A percentile compares a stretch with the other conserved stretches of the same genome.
These are phyloP conservation scores for Drosophila paucipuncta DNA, from an alignment of 2,888 invertebrate species.

Conservation along the genomic window DNA sequence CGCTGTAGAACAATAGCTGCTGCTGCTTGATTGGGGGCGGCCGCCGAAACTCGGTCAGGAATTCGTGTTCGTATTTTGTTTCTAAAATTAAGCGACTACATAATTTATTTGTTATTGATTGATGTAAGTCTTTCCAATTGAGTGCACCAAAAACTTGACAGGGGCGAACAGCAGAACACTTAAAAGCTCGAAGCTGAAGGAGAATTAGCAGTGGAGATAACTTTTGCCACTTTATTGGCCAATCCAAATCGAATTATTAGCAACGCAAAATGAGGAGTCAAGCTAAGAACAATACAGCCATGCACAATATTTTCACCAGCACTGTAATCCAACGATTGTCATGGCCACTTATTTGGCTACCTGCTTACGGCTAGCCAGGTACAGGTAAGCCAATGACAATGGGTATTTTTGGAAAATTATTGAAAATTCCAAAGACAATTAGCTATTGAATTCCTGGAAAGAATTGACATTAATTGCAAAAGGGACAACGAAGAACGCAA, in stretches of 20 bases:
- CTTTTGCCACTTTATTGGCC: conserved; percentile 25
- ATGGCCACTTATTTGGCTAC: conserved; percentile 44
- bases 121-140: conserved; percentile 51
- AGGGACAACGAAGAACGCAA: conserved; percentile 15
- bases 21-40: conserved; percentile 9
- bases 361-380: conserved; percentile 41
- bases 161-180: background rate
- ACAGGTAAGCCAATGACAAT: conserved; percentile 50
- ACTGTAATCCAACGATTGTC: conserved; percentile 39
- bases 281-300: background rate
- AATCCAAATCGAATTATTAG: conserved; percentile 3
- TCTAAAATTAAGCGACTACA: conserved; percentile 74
- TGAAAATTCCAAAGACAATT: conserved; percentile 32
- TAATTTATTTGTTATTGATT: conserved; percentile 73
- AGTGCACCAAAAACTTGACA: conserved; percentile 24
- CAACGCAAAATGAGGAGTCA: background rate
- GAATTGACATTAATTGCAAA: conserved; percentile 41
- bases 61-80: conserved; percentile 55
- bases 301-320: conserved; percentile 44
- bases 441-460: conserved; percentile 56
- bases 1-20: conserved; percentile 9
- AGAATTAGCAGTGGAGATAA: conserved; percentile 8
- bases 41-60: conserved; percentile 71
- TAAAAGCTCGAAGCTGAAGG: background rate
- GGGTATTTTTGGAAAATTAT: conserved; percentile 31